These are phyloP conservation scores for Sinelater perroti DNA, from an alignment of 2,888 invertebrate genomes.

Conservation along the genomic window DNA sequence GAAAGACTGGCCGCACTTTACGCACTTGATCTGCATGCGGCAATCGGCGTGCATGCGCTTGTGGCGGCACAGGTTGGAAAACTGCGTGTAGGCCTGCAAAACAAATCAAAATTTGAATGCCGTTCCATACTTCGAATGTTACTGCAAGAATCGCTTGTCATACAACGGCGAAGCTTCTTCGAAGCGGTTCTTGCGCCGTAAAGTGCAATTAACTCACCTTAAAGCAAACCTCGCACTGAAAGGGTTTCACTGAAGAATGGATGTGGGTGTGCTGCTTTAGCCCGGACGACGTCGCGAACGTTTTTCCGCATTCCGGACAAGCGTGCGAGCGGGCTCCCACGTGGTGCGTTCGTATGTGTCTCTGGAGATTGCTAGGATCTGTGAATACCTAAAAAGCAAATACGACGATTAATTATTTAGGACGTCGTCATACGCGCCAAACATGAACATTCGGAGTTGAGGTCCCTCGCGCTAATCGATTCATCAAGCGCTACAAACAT, in stretches of 20 bases:
- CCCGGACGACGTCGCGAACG: slow-evolving; percentile 96
- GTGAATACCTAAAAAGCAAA: slow-evolving; percentile 91
- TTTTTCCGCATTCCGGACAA: slow-evolving; percentile 98
- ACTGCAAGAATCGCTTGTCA: no score
- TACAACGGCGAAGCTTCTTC: no score
- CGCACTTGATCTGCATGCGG: slow-evolving; percentile 92
- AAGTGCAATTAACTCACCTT: slow-evolving; percentile 71
- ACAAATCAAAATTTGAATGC: slow-evolving; percentile 26
- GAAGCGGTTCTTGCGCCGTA: no score
- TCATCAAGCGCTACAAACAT: no score
- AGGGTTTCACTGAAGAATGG: slow-evolving; percentile 97
- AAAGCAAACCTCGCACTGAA: slow-evolving; percentile 95
- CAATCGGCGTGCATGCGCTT: slow-evolving; percentile 98
- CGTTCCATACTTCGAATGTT: no score
- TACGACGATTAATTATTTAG: no score
- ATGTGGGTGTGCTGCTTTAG: slow-evolving; percentile 99
- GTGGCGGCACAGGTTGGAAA: slow-evolving; percentile 99
- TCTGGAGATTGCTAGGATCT: slow-evolving; percentile 95
- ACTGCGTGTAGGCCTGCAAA: slow-evolving; percentile 94
- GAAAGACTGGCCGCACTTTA: slow-evolving; percentile 93
- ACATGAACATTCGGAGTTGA: no score
- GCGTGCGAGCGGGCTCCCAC: slow-evolving; percentile 96
- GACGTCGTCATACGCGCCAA: no score
- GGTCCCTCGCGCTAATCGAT: no score
- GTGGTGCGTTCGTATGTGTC: slow-evolving; percentile 96